Evolutionary conservation across 2,888 invertebrate species (phyloP).

Genomic region (Andrena bucephala): DNA sequence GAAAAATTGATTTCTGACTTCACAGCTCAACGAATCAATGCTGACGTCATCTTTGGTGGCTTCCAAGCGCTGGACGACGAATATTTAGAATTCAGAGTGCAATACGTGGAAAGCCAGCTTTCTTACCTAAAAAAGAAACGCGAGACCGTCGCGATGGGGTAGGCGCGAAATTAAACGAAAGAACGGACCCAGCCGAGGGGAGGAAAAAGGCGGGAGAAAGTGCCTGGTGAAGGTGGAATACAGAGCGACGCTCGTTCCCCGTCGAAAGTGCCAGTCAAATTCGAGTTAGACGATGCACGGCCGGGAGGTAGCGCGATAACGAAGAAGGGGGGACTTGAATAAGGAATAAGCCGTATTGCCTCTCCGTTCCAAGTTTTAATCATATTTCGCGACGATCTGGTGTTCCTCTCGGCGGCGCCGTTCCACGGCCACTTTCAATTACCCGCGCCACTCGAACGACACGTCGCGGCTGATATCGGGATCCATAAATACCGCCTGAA

Average conservation of each 20-base stretch:
- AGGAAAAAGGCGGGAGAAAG: background rate
- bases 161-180: conserved; percentile 38
- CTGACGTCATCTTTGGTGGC: no score
- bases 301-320: conserved; percentile 25
- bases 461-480: background rate
- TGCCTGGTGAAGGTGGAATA: background rate
- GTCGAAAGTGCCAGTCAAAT: conserved; percentile 37
- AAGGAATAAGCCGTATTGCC: conserved; percentile 20
- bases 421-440: conserved; percentile 36
- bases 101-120: background rate
- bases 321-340: conserved; percentile 28
- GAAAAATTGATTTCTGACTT: conserved; percentile 25
- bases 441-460: conserved; percentile 22
- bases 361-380: conserved; percentile 31
- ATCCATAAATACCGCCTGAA: background rate
- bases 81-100: background rate
- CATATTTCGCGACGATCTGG: conserved; percentile 25
- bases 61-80: no score
- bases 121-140: background rate
- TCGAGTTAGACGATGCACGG: conserved; percentile 29
- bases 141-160: background rate
- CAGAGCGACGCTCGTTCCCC: conserved; percentile 16
- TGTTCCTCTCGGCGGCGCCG: background rate
- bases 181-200: conserved; percentile 7
- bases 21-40: background rate